Evolutionary conservation across 53 echinoderm and acorn worm species (phyloP).

Genomic region (Antedon mediterranea): DNA sequence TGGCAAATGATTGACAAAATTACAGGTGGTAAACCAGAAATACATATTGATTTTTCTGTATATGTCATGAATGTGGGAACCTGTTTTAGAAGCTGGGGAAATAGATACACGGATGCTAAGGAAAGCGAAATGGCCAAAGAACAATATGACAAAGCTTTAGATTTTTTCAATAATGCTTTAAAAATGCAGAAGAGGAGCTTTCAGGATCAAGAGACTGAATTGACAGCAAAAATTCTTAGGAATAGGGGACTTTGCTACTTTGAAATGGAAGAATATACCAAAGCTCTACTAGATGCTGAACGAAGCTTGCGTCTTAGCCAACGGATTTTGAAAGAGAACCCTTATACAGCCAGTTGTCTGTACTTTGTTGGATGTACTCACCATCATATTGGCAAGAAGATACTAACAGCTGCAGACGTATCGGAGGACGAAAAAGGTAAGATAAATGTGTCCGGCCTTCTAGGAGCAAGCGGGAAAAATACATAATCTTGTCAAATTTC

Average conservation of each 20-base stretch:
- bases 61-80: conserved; percentile 71
- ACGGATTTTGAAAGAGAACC: conserved; percentile 40
- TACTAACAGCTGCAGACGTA: conserved; percentile 12
- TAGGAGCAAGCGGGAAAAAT: no score
- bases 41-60: conserved; percentile 61
- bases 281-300: conserved; percentile 50
- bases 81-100: conserved; percentile 53
- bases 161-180: conserved; percentile 50
- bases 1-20: conserved; percentile 46
- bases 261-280: conserved; percentile 53
- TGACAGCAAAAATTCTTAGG: conserved; percentile 53
- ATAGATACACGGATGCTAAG: conserved; percentile 5
- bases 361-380: conserved; percentile 97
- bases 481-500: no score
- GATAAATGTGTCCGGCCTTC: no score
- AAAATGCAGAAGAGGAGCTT: conserved; percentile 26
- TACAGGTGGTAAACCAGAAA: conserved; percentile 48
- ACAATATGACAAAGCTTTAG: conserved; percentile 26
- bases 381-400: no score
- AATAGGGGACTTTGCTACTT: conserved; percentile 90
- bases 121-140: conserved; percentile 11
- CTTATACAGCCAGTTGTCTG: conserved; percentile 63
- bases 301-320: conserved; percentile 30
- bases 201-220: conserved; percentile 30
- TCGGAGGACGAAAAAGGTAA: no score